phyloP scores from a whole-genome alignment of 2,888 invertebrate genomes.

The Odontocerum albicorne region DNA sequence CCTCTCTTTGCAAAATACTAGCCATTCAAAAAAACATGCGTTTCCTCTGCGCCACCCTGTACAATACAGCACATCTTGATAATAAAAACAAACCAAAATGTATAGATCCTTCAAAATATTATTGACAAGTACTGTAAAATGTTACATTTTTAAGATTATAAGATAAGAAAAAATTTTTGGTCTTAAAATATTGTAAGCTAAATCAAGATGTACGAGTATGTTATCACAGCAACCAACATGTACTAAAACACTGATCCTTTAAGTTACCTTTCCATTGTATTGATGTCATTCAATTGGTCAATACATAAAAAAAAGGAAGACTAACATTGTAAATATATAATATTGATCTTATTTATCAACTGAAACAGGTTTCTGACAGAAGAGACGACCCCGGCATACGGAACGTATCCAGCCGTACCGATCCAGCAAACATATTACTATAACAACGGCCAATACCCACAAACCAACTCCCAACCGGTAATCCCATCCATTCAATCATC shows the following conservation, averaged over 20 bases:
- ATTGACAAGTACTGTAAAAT: no score
- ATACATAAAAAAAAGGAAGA: no score
- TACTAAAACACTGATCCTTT: not conserved
- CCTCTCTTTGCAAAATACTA: no score
- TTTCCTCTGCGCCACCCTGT: no score
- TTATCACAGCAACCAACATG: not conserved
- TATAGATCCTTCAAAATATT: no score
- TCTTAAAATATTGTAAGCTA: no score
- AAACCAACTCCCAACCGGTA: slow-evolving; percentile 41
- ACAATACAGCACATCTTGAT: no score
- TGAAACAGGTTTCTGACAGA: slow-evolving; percentile 32
- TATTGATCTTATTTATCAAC: slow-evolving; percentile 16
- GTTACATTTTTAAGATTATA: no score
- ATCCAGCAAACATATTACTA: slow-evolving; percentile 35
- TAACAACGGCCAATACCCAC: slow-evolving; percentile 36
- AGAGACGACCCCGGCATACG: slow-evolving; percentile 34
- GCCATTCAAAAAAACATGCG: no score
- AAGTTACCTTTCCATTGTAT: not conserved
- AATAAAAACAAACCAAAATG: no score
- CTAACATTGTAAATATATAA: slow-evolving; percentile 15
- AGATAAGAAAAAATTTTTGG: no score
- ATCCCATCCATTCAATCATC: slow-evolving; percentile 44
- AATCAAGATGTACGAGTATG: not conserved
- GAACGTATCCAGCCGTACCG: slow-evolving; percentile 31
- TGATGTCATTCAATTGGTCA: no score